phyloP scores from a whole-genome alignment of 2,113 vertebrate species.

The Psittacula cyanocephala region DNA sequence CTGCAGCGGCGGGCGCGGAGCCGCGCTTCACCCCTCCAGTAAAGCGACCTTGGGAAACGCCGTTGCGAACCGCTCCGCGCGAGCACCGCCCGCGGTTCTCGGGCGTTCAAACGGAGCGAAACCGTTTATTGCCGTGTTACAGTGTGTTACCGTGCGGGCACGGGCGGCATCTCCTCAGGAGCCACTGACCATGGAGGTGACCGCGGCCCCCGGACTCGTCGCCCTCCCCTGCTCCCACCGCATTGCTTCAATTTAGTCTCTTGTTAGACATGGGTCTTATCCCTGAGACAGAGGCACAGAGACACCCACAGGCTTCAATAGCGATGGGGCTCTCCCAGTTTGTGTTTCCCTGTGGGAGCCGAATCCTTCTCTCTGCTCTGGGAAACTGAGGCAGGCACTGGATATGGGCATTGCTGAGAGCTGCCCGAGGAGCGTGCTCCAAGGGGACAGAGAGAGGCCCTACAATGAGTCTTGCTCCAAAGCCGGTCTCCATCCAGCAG shows the following conservation, averaged over 20 bases:
- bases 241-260: background rate
- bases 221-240: background rate
- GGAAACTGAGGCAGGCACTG: background rate
- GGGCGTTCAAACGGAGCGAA: background rate
- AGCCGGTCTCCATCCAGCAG: background rate
- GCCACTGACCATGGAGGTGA: background rate
- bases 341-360: background rate
- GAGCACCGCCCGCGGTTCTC: background rate
- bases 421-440: background rate
- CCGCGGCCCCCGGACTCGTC: background rate
- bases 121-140: background rate
- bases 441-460: background rate
- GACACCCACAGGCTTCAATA: fast-evolving
- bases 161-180: background rate
- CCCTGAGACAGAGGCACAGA: background rate
- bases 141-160: background rate
- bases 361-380: too few species aligned
- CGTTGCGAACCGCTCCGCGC: background rate
- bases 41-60: fast-evolving
- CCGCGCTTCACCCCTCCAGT: background rate
- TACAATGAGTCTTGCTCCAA: fast-evolving
- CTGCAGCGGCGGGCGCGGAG: background rate
- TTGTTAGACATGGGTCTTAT: too few species aligned
- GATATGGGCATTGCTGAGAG: background rate
- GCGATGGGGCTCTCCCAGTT: background rate